Percentiles rank a stretch among this genome's conserved stretches.
Conservation (phyloP, 2,113 vertebrate species). For the Aegotheles bennettii region DNA sequence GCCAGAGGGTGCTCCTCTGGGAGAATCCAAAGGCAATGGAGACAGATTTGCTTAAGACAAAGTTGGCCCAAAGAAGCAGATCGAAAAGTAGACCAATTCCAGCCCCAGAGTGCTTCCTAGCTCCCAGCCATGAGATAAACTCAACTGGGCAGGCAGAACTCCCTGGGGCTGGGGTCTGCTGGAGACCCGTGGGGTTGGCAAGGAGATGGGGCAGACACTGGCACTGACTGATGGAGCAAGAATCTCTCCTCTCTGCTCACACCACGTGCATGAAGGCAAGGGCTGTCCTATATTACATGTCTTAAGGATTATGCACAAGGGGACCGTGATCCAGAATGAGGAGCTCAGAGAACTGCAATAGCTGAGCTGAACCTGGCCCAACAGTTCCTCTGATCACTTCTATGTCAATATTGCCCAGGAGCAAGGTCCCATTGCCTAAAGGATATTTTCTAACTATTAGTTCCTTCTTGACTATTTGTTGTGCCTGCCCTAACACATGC, state of each 20-base stretch:
- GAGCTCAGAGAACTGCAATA: background rate
- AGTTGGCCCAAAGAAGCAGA: background rate
- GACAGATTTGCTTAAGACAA: background rate
- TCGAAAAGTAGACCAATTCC: background rate
- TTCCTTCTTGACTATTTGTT: background rate
- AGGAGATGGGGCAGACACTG: too few relatives aligned
- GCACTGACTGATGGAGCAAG: fast-evolving
- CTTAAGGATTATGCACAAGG: background rate
- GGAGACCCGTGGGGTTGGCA: too few relatives aligned
- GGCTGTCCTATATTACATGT: background rate
- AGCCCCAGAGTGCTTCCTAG: background rate
- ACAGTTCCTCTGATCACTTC: background rate
- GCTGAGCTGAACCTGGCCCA: background rate
- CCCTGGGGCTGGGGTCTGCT: background rate
- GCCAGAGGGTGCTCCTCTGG: background rate
- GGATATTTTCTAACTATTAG: background rate
- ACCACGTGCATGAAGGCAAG: background rate
- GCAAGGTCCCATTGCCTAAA: background rate
- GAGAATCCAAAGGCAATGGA: background rate
- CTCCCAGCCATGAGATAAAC: background rate
- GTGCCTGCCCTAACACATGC: background rate
- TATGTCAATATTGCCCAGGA: background rate
- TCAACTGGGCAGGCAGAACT: too few relatives aligned
- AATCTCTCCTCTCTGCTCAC: background rate
- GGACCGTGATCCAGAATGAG: fast-evolving